phyloP scores from a whole-genome alignment of 2,888 invertebrate species.

The Timandra comae region DNA sequence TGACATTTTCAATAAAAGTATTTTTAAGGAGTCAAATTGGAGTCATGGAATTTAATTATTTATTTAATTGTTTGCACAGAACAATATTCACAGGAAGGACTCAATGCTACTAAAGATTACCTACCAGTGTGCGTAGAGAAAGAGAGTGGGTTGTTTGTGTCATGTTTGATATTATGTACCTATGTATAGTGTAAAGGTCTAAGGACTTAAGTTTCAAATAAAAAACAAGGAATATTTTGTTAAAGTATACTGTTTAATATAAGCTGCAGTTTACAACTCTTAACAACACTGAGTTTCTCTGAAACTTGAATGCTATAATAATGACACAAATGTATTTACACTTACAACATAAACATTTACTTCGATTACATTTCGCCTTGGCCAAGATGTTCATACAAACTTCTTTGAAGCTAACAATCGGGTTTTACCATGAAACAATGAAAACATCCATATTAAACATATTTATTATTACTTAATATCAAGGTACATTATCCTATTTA shows the following conservation, averaged over 20 bases:
- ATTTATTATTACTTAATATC: conserved; percentile 19
- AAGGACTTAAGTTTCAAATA: too few relatives aligned
- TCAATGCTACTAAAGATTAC: too few relatives aligned
- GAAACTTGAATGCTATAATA: conserved; percentile 56
- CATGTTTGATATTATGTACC: too few relatives aligned
- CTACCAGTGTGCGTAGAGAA: too few relatives aligned
- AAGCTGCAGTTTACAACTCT: conserved; percentile 68
- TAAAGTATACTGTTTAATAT: conserved; percentile 59
- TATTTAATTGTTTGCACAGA: too few relatives aligned
- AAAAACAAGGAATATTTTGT: conserved; percentile 8
- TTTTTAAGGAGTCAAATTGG: too few relatives aligned
- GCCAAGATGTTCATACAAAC: conserved; percentile 34
- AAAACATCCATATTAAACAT: conserved; percentile 8
- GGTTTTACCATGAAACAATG: conserved; percentile 33
- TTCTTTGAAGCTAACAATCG: conserved; percentile 55
- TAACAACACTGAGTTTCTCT: conserved; percentile 68
- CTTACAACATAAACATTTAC: conserved; percentile 20
- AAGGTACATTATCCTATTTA: conserved; percentile 29
- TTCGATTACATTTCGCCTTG: conserved; percentile 27
- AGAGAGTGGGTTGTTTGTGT: too few relatives aligned
- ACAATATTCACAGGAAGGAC: too few relatives aligned
- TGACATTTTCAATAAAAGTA: too few relatives aligned
- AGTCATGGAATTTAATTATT: too few relatives aligned
- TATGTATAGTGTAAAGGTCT: too few relatives aligned
- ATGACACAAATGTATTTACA: conserved; percentile 49